Percentiles rank a stretch among this genome's conserved stretches.
phyloP scores from a whole-genome alignment of 2,888 invertebrate species.

The Matsumyia berberina region DNA sequence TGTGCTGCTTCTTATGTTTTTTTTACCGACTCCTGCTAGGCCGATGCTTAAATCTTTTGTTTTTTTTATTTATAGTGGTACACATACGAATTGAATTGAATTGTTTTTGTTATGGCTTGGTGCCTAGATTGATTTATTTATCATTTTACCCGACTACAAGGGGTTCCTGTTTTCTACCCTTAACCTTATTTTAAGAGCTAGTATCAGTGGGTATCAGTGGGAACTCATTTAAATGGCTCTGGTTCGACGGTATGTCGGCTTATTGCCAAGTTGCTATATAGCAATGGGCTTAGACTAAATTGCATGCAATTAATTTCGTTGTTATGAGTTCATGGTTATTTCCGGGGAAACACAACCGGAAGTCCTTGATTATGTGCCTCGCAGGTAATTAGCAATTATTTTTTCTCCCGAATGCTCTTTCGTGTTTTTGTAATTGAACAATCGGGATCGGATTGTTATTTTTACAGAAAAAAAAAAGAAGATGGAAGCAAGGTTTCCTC shows the following conservation, averaged over 20 bases:
- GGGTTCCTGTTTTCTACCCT: not conserved
- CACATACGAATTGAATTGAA: constrained; percentile 9
- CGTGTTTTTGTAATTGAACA: constrained; percentile 1
- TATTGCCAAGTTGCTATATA: not conserved
- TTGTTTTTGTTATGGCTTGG: constrained; percentile 22
- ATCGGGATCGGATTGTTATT: not conserved
- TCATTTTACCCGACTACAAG: constrained; percentile 26
- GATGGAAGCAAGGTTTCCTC: too few species aligned
- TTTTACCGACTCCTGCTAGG: not conserved
- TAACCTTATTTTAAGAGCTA: constrained; percentile 1
- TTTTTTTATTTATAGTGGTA: constrained; percentile 28
- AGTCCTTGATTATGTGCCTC: constrained; percentile 3
- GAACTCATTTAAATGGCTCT: constrained; percentile 26
- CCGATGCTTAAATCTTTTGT: constrained; percentile 36
- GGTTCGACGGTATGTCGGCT: constrained; percentile 1
- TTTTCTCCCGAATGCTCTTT: not conserved
- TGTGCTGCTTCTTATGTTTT: constrained; percentile 2
- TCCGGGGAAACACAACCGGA: constrained; percentile 26
- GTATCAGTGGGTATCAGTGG: not conserved
- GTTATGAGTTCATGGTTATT: constrained; percentile 31
- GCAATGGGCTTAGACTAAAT: not conserved
- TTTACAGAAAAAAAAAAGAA: too few species aligned
- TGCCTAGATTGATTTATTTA: constrained; percentile 21
- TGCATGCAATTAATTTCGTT: constrained; percentile 39
- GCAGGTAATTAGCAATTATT: not conserved